Evolutionary conservation across 2,113 vertebrate species (phyloP), one percentile per base, ranked within the genome.

Genomic region (Megalops atlanticus): DNA sequence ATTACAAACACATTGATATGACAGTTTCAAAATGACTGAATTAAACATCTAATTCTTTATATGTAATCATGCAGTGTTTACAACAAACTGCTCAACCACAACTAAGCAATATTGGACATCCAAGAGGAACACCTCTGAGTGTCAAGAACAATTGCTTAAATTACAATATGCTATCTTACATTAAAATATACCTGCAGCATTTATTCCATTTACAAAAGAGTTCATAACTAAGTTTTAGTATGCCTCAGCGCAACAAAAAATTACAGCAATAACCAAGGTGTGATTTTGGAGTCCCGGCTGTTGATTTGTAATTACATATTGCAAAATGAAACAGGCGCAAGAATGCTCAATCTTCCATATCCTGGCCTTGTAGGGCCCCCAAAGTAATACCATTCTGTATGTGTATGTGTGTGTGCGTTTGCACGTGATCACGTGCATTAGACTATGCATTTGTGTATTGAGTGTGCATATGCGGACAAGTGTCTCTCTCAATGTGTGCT

Each of bases 201-300:
- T n/a, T n/a, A 4, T 64, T 2, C 16, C 16, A 54, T 54, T 54
- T 54, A 24, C 16, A 0, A 24, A 54, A 54, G 49, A 54, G 49
- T 21, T 54, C 49, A 54, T 2, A 54, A 54, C 16, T 7, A 24
- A 54, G 58, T 64, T 31, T 1, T 10, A 31, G 24, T 27, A 27
- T 2, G 31, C 58, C 11, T 64, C 24, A n/a, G 8, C n/a, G 54
- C 58, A 64, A 64, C n/a, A 64, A 64, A n/a, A 64, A 64, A n/a
- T 64, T 64, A 64, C 21, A 31, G 58, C 58, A 64, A 64, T 31
- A 64, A 11, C 58, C 58, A 64, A 0, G 31, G 58, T 64, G 7
- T 64, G 58, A 64, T 64, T 64, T 64, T 64, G 58, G 58, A 24
- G 58, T 64, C 58, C n/a, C 11, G 58, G 58, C 24, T 64, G 58